A percentile compares a stretch with the other conserved stretches of the same genome.
These are phyloP conservation scores for Ciconia maguari DNA, from an alignment of 2,113 vertebrate species.

Conservation along the genomic window DNA sequence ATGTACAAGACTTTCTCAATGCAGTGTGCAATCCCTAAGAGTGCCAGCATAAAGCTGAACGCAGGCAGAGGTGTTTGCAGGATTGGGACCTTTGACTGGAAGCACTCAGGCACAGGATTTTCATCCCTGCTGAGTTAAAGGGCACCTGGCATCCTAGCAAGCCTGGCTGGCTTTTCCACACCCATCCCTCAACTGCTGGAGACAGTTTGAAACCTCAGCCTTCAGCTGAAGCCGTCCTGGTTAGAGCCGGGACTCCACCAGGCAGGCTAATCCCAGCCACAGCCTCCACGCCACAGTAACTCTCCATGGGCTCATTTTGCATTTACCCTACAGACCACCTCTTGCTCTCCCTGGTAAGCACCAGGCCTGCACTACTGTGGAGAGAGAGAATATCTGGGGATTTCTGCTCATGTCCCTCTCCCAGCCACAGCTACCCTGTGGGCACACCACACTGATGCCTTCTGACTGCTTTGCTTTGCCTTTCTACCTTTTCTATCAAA, in stretches of 20 bases:
- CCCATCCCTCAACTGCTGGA: background rate
- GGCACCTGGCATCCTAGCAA: background rate
- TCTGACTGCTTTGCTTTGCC: background rate
- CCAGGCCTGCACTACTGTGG: background rate
- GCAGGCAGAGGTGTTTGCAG: background rate
- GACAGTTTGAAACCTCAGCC: background rate
- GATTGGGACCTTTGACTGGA: background rate
- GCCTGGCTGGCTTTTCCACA: background rate
- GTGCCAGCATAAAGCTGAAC: background rate
- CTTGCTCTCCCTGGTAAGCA: background rate
- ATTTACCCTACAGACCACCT: background rate
- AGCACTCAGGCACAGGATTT: background rate
- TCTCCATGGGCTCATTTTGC: background rate
- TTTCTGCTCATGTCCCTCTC: background rate
- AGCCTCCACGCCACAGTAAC: background rate
- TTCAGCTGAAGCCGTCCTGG: background rate
- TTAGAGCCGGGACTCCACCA: background rate
- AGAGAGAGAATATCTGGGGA: background rate
- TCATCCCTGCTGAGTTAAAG: background rate
- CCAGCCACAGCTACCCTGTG: too few species aligned
- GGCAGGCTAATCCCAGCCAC: background rate
- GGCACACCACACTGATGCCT: accelerated
- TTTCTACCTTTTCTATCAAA: background rate
- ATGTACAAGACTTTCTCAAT: background rate
- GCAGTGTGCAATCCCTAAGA: background rate